A percentile compares a stretch with the other conserved stretches of the same genome.
phyloP scores from a whole-genome alignment of 2,113 vertebrate species.

The Phalacrocorax pelagicus region DNA sequence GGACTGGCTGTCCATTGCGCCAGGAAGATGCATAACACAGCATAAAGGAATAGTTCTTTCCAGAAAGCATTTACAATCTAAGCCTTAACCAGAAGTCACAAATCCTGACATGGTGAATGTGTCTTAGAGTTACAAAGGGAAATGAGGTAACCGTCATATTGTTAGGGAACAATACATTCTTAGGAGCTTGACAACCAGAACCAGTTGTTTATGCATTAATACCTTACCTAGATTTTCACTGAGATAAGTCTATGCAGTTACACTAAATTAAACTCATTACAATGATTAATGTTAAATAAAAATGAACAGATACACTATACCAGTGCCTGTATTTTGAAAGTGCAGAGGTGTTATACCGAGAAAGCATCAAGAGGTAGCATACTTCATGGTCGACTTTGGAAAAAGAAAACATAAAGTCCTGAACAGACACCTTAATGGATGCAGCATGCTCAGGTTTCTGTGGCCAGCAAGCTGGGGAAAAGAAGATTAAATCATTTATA shows the following conservation, averaged over 20 bases:
- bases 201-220: background rate
- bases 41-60: background rate
- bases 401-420: background rate
- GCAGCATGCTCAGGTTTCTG: background rate
- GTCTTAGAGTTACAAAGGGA: background rate
- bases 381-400: background rate
- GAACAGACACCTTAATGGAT: background rate
- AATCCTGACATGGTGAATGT: background rate
- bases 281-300: background rate
- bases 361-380: background rate
- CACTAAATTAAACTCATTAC: background rate
- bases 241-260: background rate
- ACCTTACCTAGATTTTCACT: background rate
- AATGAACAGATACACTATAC: background rate
- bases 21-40: background rate
- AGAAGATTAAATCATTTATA: background rate
- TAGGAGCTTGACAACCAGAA: background rate
- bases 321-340: background rate
- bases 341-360: background rate
- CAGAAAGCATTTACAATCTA: background rate
- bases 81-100: background rate
- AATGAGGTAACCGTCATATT: fast-evolving
- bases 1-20: background rate
- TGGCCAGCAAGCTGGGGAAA: background rate
- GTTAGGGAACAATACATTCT: background rate